Evolutionary conservation across 2,888 invertebrate species (phyloP).

Genomic region (Lithosia quadra): DNA sequence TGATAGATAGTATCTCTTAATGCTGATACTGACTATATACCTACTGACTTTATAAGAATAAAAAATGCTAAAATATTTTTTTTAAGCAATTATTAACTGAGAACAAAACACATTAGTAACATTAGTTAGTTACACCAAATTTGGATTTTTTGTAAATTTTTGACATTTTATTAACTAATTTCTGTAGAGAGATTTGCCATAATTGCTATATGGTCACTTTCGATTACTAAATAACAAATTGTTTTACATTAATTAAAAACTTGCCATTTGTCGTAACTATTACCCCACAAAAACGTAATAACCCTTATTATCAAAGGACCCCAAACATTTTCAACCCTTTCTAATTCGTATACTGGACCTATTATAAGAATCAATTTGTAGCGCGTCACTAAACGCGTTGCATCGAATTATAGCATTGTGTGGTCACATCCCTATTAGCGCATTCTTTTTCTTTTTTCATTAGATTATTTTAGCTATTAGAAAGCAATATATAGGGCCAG

Average conservation of each 20-base stretch:
- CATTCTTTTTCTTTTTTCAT: conserved; percentile 42
- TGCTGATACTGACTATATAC: neutral
- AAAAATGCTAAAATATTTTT: too few relatives aligned
- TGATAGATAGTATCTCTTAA: too few relatives aligned
- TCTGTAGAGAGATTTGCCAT: too few relatives aligned
- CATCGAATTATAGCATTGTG: conserved; percentile 65
- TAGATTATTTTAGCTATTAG: conserved; percentile 22
- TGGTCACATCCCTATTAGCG: conserved; percentile 53
- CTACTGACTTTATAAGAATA: too few relatives aligned
- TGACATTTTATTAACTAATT: neutral
- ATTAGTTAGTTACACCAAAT: neutral
- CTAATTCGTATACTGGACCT: conserved; percentile 56
- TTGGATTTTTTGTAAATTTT: neutral
- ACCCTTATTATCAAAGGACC: conserved; percentile 44
- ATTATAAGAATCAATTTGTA: conserved; percentile 83
- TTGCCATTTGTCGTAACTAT: conserved; percentile 8
- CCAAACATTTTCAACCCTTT: conserved; percentile 57
- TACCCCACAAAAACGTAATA: conserved; percentile 29
- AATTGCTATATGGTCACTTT: neutral
- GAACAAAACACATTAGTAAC: neutral
- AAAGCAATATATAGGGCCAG: conserved; percentile 25
- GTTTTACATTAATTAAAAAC: neutral
- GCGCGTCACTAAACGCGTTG: conserved; percentile 71
- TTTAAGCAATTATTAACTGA: neutral
- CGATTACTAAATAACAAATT: neutral